These are phyloP conservation scores for Lordiphosa andalusiaca DNA, from an alignment of 2,888 invertebrate species.

Conservation along the genomic window DNA sequence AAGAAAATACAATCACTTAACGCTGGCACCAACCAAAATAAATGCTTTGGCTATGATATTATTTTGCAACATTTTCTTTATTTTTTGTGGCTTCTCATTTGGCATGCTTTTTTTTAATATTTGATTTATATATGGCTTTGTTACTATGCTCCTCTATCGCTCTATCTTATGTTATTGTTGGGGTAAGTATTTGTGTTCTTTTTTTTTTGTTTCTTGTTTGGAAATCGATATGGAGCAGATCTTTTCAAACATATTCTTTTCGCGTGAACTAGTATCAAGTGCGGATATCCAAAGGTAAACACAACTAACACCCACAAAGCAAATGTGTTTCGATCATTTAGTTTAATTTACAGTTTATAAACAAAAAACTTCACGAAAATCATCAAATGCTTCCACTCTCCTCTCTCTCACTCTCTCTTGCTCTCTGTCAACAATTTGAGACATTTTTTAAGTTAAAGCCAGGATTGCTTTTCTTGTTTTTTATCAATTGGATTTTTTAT, in stretches of 20 bases:
- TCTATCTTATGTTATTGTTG: constrained; percentile 15
- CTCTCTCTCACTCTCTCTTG: constrained; percentile 12
- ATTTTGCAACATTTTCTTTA: constrained; percentile 20
- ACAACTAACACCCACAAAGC: constrained; percentile 3
- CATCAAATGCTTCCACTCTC: constrained; percentile 74
- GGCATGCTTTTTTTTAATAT: constrained; percentile 11
- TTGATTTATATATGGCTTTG: constrained; percentile 18
- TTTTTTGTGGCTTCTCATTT: constrained; percentile 12
- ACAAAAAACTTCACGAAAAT: constrained; percentile 77
- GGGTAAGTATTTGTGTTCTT: constrained; percentile 65
- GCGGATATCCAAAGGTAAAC: constrained; percentile 36
- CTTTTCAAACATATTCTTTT: neutral
- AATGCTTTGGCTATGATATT: constrained; percentile 20
- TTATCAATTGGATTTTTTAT: constrained; percentile 16
- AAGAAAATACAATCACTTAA: constrained; percentile 11
- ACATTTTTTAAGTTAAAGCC: constrained; percentile 22
- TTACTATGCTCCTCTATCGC: neutral
- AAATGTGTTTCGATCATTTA: constrained; percentile 23
- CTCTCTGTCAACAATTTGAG: constrained; percentile 2
- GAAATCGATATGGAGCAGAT: neutral
- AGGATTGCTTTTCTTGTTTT: constrained; percentile 67
- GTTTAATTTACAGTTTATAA: constrained; percentile 23
- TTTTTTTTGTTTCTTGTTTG: constrained; percentile 21
- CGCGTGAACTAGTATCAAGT: constrained; percentile 21
- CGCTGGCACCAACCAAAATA: constrained; percentile 3